Evolutionary conservation across 2,888 invertebrate genomes (phyloP), one percentile per base, ranked within the genome.

Genomic region (Drosophila subsilvestris): DNA sequence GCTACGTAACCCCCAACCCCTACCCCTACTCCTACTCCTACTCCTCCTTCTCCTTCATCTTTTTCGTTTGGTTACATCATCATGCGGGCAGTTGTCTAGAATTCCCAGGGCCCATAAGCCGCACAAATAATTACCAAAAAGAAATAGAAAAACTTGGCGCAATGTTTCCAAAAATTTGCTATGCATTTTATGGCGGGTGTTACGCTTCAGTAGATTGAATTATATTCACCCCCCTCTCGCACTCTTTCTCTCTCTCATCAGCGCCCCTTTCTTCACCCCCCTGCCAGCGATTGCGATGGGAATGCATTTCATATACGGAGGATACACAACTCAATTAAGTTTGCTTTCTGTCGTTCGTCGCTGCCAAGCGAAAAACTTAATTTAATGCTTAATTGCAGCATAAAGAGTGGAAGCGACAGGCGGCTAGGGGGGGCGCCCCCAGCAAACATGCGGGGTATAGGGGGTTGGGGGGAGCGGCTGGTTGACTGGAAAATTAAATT

Each of bases 311-410:
- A 54, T 53, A 58, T 60, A 14, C 37, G 37, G 37, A 37, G 7
- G 14, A 37, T n/a, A 63, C 47, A 84, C 85, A 71, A 85, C 76
- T 85, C 86, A 89, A 85, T 89, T 89, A 79, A 73, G 80, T 56
- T 63, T 37, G 6, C n/a, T 27, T 8, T 9, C 27, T 37, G 14
- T 37, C 14, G 6, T 7, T 37, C 14, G 37, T 14, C 45, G 63
- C 51, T 70, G 65, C 43, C 62, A 78, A 55, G 84, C 51, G 69
- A 62, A 84, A 86, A 88, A 84, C 85, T 84, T 88, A 76, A 86
- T 88, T 86, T 80, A 73, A 83, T 76, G 54, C 75, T 87, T 88
- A 80, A 88, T 86, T 84, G 81, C 69, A 76, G 63, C 74, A 69
- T 68, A 75, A 75, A 72, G 51, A 68, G 18, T 42, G 47, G 55